phyloP scores from a whole-genome alignment of 1,140 invertebrate species.

The Drosophila hydei region DNA sequence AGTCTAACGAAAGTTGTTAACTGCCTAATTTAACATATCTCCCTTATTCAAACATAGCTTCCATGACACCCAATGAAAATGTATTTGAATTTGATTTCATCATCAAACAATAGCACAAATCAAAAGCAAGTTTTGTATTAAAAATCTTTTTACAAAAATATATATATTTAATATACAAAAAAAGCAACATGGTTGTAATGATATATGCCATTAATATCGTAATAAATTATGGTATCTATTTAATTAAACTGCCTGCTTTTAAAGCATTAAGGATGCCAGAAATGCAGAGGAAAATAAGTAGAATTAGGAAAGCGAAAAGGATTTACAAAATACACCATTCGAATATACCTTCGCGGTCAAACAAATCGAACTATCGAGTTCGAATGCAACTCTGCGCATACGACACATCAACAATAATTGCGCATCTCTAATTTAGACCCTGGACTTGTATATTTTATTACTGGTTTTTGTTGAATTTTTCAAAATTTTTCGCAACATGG shows the following conservation, averaged over 20 bases:
- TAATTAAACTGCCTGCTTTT: background rate
- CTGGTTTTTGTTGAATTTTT: slow-evolving; percentile 32
- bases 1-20: slow-evolving; percentile 25
- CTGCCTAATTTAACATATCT: slow-evolving; percentile 45
- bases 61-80: slow-evolving; percentile 34
- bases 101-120: slow-evolving; percentile 38
- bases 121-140: slow-evolving; percentile 54
- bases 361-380: slow-evolving; percentile 12
- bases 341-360: background rate
- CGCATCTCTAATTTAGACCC: slow-evolving; percentile 35
- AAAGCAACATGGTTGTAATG: background rate
- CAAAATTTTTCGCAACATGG: slow-evolving; percentile 79
- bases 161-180: slow-evolving; percentile 33
- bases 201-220: too few species aligned
- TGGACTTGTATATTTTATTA: slow-evolving; percentile 32
- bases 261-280: background rate
- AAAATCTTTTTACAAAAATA: slow-evolving; percentile 51
- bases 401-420: slow-evolving; percentile 42
- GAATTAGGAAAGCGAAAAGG: too few species aligned
- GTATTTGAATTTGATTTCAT: slow-evolving; percentile 22
- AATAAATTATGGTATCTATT: background rate
- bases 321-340: too few species aligned
- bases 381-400: slow-evolving; percentile 16
- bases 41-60: slow-evolving; percentile 16
- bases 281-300: too few species aligned